Conservation (phyloP, 1,140 invertebrate genomes). For the Ladona fulva region DNA sequence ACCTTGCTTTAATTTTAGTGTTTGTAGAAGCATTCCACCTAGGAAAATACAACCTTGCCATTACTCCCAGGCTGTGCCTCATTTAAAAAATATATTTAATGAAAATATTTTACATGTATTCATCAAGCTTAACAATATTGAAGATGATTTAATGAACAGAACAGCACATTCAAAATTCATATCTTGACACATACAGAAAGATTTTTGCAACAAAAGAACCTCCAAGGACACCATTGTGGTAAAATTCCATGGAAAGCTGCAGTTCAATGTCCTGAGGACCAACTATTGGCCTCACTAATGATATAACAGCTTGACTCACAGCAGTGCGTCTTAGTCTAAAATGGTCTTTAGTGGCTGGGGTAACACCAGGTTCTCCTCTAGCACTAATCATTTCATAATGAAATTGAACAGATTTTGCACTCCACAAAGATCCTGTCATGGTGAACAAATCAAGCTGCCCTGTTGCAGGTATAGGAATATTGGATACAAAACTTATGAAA, state of each 20-base stretch:
- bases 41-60: too few relatives aligned
- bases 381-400: conserved; percentile 57
- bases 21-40: too few relatives aligned
- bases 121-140: too few relatives aligned
- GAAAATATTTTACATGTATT: too few relatives aligned
- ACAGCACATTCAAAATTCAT: conserved; percentile 52
- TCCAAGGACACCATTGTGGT: conserved; percentile 52
- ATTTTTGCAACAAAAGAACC: conserved; percentile 76
- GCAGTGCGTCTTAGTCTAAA: conserved; percentile 50
- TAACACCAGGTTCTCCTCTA: conserved; percentile 48
- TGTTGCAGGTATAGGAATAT: conserved; percentile 58
- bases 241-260: conserved; percentile 78
- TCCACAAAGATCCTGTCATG: conserved; percentile 64
- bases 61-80: too few relatives aligned
- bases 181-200: conserved; percentile 74
- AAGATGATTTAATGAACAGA: too few relatives aligned
- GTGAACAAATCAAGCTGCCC: conserved; percentile 73
- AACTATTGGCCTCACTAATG: conserved; percentile 56
- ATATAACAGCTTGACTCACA: conserved; percentile 59
- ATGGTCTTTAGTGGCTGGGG: conserved; percentile 50
- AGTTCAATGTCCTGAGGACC: conserved; percentile 87
- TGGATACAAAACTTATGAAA: conserved; percentile 81
- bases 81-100: too few relatives aligned
- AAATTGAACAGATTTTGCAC: conserved; percentile 60
- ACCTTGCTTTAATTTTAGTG: too few relatives aligned